Percentiles rank a stretch among this genome's conserved stretches.
Evolutionary conservation across 2,113 vertebrate species (phyloP).

Genomic region (Brevimyrus niger): DNA sequence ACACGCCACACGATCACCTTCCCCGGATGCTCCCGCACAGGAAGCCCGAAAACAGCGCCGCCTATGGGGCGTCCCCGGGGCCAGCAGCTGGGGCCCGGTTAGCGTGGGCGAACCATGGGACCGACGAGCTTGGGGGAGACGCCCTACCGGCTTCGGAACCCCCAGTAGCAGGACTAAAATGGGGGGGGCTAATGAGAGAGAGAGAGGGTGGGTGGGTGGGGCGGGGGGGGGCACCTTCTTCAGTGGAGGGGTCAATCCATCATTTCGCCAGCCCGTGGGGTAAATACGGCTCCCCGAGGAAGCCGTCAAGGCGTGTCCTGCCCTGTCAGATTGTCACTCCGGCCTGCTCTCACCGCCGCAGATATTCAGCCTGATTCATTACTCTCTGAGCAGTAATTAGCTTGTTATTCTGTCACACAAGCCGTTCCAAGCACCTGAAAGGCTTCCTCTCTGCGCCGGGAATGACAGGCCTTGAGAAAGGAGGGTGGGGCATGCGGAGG

Average conservation of each 20-base stretch:
- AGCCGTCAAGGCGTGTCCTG: conserved; percentile 44
- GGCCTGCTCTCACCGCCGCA: conserved; percentile 43
- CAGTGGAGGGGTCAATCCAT: conserved; percentile 31
- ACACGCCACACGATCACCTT: not conserved
- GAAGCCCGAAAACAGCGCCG: not conserved
- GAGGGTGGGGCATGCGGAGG: conserved; percentile 41
- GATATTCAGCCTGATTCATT: conserved; percentile 49
- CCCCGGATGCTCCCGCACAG: not conserved
- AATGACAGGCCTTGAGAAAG: conserved; percentile 56
- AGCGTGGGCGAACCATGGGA: not conserved
- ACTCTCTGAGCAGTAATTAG: conserved; percentile 61
- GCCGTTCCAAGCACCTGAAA: conserved; percentile 60
- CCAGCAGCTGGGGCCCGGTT: not conserved
- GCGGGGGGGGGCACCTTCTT: not conserved
- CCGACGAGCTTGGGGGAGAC: not conserved
- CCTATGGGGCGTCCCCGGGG: not conserved
- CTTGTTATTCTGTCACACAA: conserved; percentile 65
- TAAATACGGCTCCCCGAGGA: conserved; percentile 47
- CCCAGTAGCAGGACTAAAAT: not conserved
- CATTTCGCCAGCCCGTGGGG: conserved; percentile 44
- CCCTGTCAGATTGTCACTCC: conserved; percentile 41
- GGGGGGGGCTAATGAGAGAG: not conserved
- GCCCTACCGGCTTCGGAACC: not conserved
- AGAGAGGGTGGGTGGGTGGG: not conserved
- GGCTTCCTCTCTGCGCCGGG: conserved; percentile 53